A percentile compares a stretch with the other conserved stretches of the same genome.
phyloP scores from a whole-genome alignment of 2,113 vertebrate species.

The Pipa parva region DNA sequence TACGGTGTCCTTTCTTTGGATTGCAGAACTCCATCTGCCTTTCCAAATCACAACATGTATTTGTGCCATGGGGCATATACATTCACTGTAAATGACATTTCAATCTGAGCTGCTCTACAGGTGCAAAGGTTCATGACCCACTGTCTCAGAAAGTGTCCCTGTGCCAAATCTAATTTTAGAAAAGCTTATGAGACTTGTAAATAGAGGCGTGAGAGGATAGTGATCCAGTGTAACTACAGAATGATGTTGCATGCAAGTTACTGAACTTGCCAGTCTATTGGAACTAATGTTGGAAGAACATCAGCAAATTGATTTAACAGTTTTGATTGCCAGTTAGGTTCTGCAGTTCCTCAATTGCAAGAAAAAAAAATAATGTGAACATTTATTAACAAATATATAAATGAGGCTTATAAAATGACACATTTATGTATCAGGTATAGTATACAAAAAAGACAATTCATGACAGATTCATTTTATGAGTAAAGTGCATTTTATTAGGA shows the following conservation, averaged over 20 bases:
- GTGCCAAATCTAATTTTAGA: constrained; percentile 41
- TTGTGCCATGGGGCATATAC: background rate
- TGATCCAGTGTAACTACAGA: background rate
- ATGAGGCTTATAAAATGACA: too few relatives aligned
- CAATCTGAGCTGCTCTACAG: constrained; percentile 38
- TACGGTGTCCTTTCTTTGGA: too few relatives aligned
- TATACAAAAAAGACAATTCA: too few relatives aligned
- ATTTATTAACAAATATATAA: too few relatives aligned
- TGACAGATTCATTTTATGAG: too few relatives aligned
- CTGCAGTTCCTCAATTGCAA: too few relatives aligned
- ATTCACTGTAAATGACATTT: constrained; percentile 7
- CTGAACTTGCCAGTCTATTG: background rate
- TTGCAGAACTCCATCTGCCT: too few relatives aligned
- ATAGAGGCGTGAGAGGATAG: constrained; percentile 25
- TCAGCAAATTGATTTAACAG: background rate
- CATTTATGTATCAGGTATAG: too few relatives aligned
- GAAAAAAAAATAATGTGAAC: too few relatives aligned
- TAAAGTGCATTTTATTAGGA: constrained; percentile 40
- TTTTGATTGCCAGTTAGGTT: too few relatives aligned
- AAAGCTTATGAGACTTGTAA: constrained; percentile 31
- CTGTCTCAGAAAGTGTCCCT: background rate
- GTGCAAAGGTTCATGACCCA: constrained; percentile 46
- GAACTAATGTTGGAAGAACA: background rate
- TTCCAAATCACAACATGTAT: constrained; percentile 13
- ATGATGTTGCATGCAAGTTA: background rate